These are phyloP conservation scores for Apostichopus californicus DNA, from an alignment of 35 echinoderm and acorn worm species.

Conservation along the genomic window DNA sequence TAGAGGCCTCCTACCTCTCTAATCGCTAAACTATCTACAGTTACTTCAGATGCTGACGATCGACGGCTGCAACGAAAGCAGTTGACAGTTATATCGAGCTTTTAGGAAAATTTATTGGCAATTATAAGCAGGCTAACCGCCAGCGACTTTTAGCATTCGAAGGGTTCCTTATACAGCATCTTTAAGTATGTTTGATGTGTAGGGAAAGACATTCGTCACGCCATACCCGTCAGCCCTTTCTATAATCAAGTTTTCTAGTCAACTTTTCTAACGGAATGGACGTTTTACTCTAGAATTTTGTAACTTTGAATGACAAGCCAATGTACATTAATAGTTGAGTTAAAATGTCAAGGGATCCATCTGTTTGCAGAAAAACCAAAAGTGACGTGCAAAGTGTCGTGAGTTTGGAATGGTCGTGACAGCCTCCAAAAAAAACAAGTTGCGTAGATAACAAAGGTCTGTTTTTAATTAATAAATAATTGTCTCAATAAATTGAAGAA, in stretches of 20 bases:
- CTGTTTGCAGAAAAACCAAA: no score
- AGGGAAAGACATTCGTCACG: not conserved
- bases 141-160: not conserved
- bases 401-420: no score
- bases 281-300: no score
- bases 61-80: not conserved
- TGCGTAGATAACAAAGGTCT: no score
- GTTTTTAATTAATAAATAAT: no score
- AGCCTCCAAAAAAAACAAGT: no score
- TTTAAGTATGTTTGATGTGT: no score
- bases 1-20: not conserved
- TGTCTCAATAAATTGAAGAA: no score
- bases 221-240: not conserved
- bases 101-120: constrained; percentile 1
- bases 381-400: no score
- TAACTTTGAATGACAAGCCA: no score
- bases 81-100: not conserved
- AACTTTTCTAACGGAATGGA: not conserved
- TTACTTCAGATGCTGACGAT: not conserved
- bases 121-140: not conserved
- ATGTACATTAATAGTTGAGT: no score
- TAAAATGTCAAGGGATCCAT: no score
- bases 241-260: not conserved
- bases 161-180: not conserved
- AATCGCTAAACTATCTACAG: not conserved